These are phyloP conservation scores for Hormaphis cornu DNA, from an alignment of 1,140 invertebrate species.

Conservation along the genomic window DNA sequence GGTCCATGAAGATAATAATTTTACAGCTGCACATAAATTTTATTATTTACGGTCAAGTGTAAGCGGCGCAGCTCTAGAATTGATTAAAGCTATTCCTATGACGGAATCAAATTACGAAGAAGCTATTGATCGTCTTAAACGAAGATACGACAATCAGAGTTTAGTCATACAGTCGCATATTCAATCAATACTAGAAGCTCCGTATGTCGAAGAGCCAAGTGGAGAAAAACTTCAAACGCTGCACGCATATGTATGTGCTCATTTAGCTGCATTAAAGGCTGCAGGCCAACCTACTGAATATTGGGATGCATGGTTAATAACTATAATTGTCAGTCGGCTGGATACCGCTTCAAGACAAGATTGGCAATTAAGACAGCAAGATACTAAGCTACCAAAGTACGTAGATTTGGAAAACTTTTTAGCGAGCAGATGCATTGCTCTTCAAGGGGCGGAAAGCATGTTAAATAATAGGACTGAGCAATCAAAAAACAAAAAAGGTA, in stretches of 20 bases:
- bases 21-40: neutral
- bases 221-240: neutral
- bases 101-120: neutral
- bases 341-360: neutral
- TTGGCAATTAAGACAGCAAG: neutral
- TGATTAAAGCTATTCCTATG: neutral
- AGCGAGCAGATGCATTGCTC: neutral
- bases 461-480: no score
- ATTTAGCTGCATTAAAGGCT: neutral
- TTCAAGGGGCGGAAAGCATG: neutral
- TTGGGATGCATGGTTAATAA: neutral
- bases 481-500: no score
- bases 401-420: neutral
- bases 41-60: neutral
- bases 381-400: neutral
- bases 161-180: no score
- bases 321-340: neutral
- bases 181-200: neutral
- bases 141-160: neutral
- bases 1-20: neutral
- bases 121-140: neutral
- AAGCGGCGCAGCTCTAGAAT: neutral
- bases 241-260: neutral
- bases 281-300: neutral
- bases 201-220: neutral